phyloP scores from a whole-genome alignment of 2,888 invertebrate genomes.

The Tillus elongatus region DNA sequence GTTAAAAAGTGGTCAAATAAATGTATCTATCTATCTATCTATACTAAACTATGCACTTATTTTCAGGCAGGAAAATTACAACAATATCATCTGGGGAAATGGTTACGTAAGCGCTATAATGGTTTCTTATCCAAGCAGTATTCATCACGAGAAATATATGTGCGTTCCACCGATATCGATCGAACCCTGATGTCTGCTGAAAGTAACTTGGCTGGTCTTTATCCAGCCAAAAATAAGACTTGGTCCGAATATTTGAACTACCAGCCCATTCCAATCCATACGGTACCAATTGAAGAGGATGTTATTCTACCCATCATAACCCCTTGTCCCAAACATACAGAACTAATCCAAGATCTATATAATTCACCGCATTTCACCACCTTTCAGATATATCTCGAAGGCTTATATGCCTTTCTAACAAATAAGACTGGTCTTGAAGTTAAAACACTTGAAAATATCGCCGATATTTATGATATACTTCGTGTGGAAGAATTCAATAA shows the following conservation, averaged over 20 bases:
- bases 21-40: too few species aligned
- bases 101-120: conserved; percentile 62
- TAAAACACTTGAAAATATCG: conserved; percentile 46
- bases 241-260: conserved; percentile 57
- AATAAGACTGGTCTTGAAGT: conserved; percentile 53
- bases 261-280: conserved; percentile 75
- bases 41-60: too few species aligned
- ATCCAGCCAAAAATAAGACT: conserved; percentile 47
- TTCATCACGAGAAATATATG: conserved; percentile 48
- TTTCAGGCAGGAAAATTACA: conserved; percentile 60
- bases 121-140: conserved; percentile 50
- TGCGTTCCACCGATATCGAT: conserved; percentile 76
- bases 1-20: conserved; percentile 1
- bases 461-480: conserved; percentile 57
- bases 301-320: conserved; percentile 53
- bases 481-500: conserved; percentile 61
- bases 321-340: conserved; percentile 57
- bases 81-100: conserved; percentile 65
- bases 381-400: conserved; percentile 49
- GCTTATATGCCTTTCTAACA: conserved; percentile 58
- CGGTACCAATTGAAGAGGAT: conserved; percentile 54
- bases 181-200: conserved; percentile 84
- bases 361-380: conserved; percentile 33
- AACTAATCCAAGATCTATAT: conserved; percentile 41
- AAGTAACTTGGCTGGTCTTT: conserved; percentile 70